These are phyloP conservation scores for Ligdia adustata DNA, from an alignment of 2,888 invertebrate species.

Conservation along the genomic window DNA sequence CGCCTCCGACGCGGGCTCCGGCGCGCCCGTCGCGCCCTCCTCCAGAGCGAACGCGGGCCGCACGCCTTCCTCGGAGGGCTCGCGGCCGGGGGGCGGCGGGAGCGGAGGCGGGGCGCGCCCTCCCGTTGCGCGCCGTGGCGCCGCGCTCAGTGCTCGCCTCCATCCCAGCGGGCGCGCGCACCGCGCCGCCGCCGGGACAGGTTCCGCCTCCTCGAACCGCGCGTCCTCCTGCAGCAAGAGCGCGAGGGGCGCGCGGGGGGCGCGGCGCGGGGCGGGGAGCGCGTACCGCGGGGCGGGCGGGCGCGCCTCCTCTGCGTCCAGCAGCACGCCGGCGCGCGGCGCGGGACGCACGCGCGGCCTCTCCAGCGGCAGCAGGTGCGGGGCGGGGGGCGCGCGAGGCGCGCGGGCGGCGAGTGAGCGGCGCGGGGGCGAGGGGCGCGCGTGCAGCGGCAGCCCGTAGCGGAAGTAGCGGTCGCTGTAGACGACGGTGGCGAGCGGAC, in stretches of 20 bases:
- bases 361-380: conserved; percentile 39
- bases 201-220: conserved; percentile 30
- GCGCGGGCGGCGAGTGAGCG: conserved; percentile 36
- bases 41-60: conserved; percentile 34
- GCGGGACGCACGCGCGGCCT: conserved; percentile 20
- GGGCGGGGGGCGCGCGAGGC: conserved; percentile 22
- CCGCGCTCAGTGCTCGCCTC: conserved; percentile 39
- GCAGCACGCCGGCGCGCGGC: conserved; percentile 20
- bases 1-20: conserved; percentile 26
- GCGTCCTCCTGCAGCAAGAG: conserved; percentile 16
- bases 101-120: conserved; percentile 33
- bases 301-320: conserved; percentile 30
- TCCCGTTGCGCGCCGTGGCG: conserved; percentile 34
- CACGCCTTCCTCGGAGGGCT: conserved; percentile 6
- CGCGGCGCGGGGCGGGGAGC: conserved; percentile 28
- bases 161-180: conserved; percentile 37
- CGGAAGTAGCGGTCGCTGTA: conserved; percentile 80
- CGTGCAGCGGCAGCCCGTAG: conserved; percentile 67
- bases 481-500: conserved; percentile 66
- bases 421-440: conserved; percentile 37
- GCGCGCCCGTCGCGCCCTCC: conserved; percentile 30
- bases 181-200: conserved; percentile 27
- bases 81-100: conserved; percentile 39
- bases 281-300: conserved; percentile 33
- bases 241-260: conserved; percentile 38